Base-by-base conservation (phyloP, 2,113 vertebrate species). In the Anolis sagrei region DNA sequence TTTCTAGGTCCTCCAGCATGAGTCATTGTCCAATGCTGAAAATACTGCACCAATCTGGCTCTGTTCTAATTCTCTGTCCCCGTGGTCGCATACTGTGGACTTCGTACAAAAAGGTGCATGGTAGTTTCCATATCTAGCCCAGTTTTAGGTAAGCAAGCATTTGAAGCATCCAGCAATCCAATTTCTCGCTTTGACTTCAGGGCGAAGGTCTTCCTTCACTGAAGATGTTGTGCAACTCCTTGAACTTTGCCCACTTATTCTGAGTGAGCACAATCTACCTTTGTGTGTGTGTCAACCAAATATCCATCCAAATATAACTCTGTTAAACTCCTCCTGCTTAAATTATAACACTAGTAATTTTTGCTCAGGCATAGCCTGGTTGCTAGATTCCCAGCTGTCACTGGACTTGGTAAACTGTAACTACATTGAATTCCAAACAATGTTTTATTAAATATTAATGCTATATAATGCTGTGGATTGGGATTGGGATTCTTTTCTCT, bases 211-310 rank as follows among this genome's bases (percentile, higher is more conserved):
- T 68, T 11, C 10, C n/a, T 74, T 58, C 54, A 58, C 13, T 7
- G 14, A 51, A 14, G 36, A 62, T 48, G 54, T 78, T 78, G 68
- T 72, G 54, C 66, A 64, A 73, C 5, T 3, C 10, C 49, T 61
- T 78, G n/a, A 78, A 49, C 75, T 79, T 51, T 39, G 75, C 39
- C 68, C 75, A 34, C 32, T 13, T 73, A 9, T n/a, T 27, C n/a
- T 23, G 36, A 32, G 1, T 68, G 11, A 75, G n/a, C n/a, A 21
- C 69, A 62, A 49, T 16, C 4, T 25, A 25, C 62, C 61, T 39
- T 29, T 83, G 34, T 44, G n/a, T 79, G 75, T 61, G 23, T 74
- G 9, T 14, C 66, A 79, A 29, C 69, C 86, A 87, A 87, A 54
- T 36, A 49, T 64, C 64, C n/a, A 32, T 72, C 51, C 58, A 34